Conservation (phyloP, 2,797 vertebrate species). For the Pteronotus mesoamericanus region DNA sequence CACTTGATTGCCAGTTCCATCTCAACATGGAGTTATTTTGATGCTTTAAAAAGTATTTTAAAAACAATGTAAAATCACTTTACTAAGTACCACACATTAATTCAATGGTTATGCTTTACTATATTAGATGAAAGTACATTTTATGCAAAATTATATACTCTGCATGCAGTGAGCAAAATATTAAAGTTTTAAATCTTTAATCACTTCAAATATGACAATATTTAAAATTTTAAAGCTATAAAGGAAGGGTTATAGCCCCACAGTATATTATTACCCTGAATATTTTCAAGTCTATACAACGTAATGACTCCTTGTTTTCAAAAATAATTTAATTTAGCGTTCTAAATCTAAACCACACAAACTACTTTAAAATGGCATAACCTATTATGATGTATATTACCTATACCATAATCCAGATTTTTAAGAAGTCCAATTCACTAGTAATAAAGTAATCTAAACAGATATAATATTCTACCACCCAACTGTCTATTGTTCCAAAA, state of each 20-base stretch:
- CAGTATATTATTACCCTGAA: not conserved
- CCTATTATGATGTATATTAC: not conserved
- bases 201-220: constrained; percentile 37
- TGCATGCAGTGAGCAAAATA: constrained; percentile 4
- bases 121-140: not conserved
- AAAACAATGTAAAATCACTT: not conserved
- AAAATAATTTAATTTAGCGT: constrained; percentile 46
- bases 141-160: constrained; percentile 9
- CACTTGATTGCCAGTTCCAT: not conserved
- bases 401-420: not conserved
- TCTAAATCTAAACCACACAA: not conserved
- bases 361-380: not conserved
- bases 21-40: constrained; percentile 18
- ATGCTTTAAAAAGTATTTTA: constrained; percentile 29
- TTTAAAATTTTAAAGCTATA: constrained; percentile 35
- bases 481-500: not conserved
- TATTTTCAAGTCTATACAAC: constrained; percentile 8
- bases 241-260: not conserved
- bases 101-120: not conserved
- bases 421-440: not conserved
- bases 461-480: not conserved
- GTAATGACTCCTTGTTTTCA: constrained; percentile 13
- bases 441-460: constrained; percentile 9
- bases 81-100: constrained; percentile 5
- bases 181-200: constrained; percentile 37